A percentile compares a stretch with the other conserved stretches of the same genome.
Conservation (phyloP, 1,140 invertebrate genomes). For the Oryctes rhinoceros region DNA sequence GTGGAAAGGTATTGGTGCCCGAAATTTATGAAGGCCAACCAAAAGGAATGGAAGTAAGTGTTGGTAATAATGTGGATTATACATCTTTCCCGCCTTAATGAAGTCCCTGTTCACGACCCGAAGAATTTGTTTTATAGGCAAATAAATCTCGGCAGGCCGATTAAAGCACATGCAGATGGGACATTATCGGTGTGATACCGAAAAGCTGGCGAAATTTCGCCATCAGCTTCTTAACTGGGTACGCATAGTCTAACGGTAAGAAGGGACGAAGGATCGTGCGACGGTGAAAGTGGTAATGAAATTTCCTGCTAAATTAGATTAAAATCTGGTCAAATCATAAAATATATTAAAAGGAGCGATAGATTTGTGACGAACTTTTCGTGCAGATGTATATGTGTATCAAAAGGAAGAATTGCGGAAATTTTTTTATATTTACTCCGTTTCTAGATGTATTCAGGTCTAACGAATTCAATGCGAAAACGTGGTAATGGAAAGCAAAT, state of each 20-base stretch:
- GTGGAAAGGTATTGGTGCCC: neutral
- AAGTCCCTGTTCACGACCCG: slow-evolving; percentile 54
- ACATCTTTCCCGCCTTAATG: slow-evolving; percentile 54
- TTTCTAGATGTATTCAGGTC: too few relatives aligned
- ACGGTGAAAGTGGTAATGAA: slow-evolving; percentile 3
- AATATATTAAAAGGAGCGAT: neutral
- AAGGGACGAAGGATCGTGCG: neutral
- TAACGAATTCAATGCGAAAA: too few relatives aligned
- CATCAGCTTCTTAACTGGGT: neutral
- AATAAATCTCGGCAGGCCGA: slow-evolving; percentile 54
- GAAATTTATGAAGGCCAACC: slow-evolving; percentile 50
- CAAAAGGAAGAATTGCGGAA: too few relatives aligned
- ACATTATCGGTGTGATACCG: slow-evolving; percentile 48
- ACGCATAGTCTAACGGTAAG: neutral
- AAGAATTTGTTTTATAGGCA: slow-evolving; percentile 56
- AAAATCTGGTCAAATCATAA: slow-evolving; percentile 9
- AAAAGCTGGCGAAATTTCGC: slow-evolving; percentile 49
- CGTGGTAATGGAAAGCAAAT: too few relatives aligned
- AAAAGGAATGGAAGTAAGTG: slow-evolving; percentile 53
- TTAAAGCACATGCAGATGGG: slow-evolving; percentile 55
- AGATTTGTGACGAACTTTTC: neutral
- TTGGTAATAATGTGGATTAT: slow-evolving; percentile 53
- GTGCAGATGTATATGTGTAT: too few relatives aligned
- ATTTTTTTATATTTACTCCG: too few relatives aligned
- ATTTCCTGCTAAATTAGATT: slow-evolving; percentile 20